Conservation (phyloP, 2,888 invertebrate species). For the Harpagoxenus sublaevis region DNA sequence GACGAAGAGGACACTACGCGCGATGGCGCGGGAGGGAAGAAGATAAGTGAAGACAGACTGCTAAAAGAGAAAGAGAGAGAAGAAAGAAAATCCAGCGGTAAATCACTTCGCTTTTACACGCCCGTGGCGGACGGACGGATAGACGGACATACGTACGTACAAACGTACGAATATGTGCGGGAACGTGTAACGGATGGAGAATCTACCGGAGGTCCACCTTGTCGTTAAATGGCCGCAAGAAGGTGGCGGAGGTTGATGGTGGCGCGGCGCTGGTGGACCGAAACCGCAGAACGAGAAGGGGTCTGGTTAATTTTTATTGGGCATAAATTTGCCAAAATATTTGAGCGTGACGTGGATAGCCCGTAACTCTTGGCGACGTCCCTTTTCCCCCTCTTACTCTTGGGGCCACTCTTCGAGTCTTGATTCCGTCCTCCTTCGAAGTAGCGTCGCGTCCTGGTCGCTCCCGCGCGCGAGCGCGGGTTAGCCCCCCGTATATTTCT, state of each 20-base stretch:
- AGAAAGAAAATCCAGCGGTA: slow-evolving; percentile 83
- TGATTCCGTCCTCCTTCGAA: slow-evolving; percentile 33
- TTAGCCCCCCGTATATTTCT: slow-evolving; percentile 50
- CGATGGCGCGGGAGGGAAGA: slow-evolving; percentile 8
- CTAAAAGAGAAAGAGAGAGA: slow-evolving; percentile 67
- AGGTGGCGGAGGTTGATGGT: slow-evolving; percentile 55
- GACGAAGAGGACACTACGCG: slow-evolving; percentile 22
- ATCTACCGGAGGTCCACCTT: slow-evolving; percentile 71
- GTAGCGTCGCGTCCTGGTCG: slow-evolving; percentile 28
- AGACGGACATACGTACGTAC: slow-evolving; percentile 51
- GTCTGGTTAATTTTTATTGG: slow-evolving; percentile 86
- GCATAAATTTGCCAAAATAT: slow-evolving; percentile 86
- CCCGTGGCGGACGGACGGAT: slow-evolving; percentile 58
- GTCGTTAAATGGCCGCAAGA: slow-evolving; percentile 75
- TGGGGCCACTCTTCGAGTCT: slow-evolving; percentile 22
- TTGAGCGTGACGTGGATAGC: slow-evolving; percentile 85
- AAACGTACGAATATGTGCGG: slow-evolving; percentile 42
- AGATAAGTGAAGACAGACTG: slow-evolving; percentile 19
- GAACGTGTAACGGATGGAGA: slow-evolving; percentile 62
- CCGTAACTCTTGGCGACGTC: slow-evolving; percentile 81
- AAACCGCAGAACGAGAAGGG: slow-evolving; percentile 79
- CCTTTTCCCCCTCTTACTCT: slow-evolving; percentile 47
- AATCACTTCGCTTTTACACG: slow-evolving; percentile 81
- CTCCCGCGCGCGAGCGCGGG: slow-evolving; percentile 56
- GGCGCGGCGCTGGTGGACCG: slow-evolving; percentile 60